Evolutionary conservation across 2,888 invertebrate genomes (phyloP), one percentile per base, ranked within the genome.

Genomic region (Eupithecia pulchellata): DNA sequence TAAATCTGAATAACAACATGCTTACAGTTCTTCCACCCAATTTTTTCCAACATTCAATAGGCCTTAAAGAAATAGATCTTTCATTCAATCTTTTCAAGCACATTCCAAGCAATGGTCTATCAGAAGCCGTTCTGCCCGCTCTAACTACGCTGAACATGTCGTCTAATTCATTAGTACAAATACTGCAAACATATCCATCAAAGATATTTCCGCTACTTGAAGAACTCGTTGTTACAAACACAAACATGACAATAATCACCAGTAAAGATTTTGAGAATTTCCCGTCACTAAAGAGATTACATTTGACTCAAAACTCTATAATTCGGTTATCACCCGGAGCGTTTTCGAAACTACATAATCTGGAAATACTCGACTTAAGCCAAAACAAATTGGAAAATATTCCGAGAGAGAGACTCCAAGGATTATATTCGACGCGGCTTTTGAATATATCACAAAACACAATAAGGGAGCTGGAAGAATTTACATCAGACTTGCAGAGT

Each of bases 201-300:
- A 96, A 96, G 81, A 95, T 96, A 81, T 97, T 97, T 90, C 96
- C 97, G 2, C 94, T 96, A n/a, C 92, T 98, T n/a, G 96, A 97
- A 87, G 97, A 98, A 88, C 95, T 98, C 68, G 96, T 97, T 85
- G 96, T 97, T 77, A 96, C 96, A 74, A 95, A 95, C 58, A 98
- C 98, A 9, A 98, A 98, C 86, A 93, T 98, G 65, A 97, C 96
- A 27, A 97, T 98, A 76, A 95, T 98, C 63, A 97, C 97, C 0
- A 97, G 97, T 78, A 97, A 97, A 84, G 98, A 98, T 84, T 98
- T 98, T 82, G 97, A 97, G 82, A 96, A 97, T 42, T 98, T 98
- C 82, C 97, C 97, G 27, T 95, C 96, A 0, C 91, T 98, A 42
- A 95, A 97, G 83, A 97, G 96, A 82, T 94, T 98, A 69, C 96